These are phyloP conservation scores for Tetragonisca angustula DNA, from an alignment of 2,888 invertebrate genomes.

Conservation along the genomic window DNA sequence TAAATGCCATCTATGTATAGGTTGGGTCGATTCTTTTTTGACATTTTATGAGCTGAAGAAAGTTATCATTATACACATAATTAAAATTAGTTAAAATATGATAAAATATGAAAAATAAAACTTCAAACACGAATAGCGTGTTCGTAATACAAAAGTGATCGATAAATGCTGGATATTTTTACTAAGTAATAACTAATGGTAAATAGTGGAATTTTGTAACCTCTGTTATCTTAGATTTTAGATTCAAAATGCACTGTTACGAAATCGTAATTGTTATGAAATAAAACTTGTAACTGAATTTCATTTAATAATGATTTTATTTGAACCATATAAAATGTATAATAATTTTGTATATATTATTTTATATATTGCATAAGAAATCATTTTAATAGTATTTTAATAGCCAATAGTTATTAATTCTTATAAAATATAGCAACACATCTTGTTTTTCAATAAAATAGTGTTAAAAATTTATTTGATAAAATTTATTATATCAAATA, in stretches of 20 bases:
- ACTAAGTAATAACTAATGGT: neutral
- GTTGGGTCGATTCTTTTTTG: slow-evolving; percentile 3
- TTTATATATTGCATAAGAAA: too few species aligned
- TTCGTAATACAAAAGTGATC: neutral
- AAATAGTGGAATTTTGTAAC: neutral
- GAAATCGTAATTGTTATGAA: neutral
- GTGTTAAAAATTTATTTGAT: neutral
- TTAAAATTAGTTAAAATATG: too few species aligned
- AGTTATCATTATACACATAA: neutral
- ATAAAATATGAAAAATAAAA: neutral
- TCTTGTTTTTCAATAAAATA: neutral
- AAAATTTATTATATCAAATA: neutral
- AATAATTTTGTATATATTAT: too few species aligned
- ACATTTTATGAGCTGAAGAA: neutral
- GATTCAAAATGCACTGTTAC: neutral
- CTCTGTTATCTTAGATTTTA: neutral
- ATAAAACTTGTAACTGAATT: neutral
- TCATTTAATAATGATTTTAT: neutral
- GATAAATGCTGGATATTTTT: neutral
- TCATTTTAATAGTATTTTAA: neutral
- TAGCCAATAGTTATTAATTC: neutral
- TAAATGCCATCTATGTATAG: slow-evolving; percentile 38
- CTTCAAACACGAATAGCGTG: neutral
- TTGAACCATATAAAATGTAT: neutral
- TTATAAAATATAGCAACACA: neutral